A percentile compares a stretch with the other conserved stretches of the same genome.
phyloP scores from a whole-genome alignment of 2,113 vertebrate genomes.

The Cyprinodon variegatus region DNA sequence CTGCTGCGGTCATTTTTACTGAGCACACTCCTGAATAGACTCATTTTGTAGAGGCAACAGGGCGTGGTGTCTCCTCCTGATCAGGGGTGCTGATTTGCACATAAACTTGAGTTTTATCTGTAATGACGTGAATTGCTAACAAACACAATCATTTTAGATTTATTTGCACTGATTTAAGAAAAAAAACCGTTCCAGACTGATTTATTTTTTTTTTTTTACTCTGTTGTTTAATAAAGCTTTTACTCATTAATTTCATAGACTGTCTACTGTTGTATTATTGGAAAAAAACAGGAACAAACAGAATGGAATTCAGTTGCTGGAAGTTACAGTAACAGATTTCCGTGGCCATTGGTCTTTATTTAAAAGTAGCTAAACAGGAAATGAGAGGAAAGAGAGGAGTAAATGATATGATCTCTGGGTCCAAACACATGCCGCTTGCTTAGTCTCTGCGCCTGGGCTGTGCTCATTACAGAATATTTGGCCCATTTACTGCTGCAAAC shows the following conservation, averaged over 20 bases:
- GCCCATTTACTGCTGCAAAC: too few relatives aligned
- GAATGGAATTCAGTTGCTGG: too few relatives aligned
- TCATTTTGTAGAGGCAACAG: slow-evolving; percentile 20
- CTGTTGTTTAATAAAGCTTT: slow-evolving; percentile 37
- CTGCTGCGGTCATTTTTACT: slow-evolving; percentile 24
- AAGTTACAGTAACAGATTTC: too few relatives aligned
- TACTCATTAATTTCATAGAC: slow-evolving; percentile 8
- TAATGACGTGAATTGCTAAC: slow-evolving; percentile 12
- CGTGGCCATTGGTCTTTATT: too few relatives aligned
- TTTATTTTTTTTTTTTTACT: slow-evolving; percentile 21
- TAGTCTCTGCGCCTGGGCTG: too few relatives aligned
- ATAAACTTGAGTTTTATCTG: slow-evolving; percentile 25
- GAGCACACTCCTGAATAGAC: slow-evolving; percentile 35
- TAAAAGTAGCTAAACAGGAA: too few relatives aligned
- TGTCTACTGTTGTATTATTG: not conserved
- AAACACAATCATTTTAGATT: slow-evolving; percentile 1
- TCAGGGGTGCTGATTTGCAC: slow-evolving; percentile 37
- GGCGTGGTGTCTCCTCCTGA: not conserved
- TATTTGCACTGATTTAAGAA: not conserved
- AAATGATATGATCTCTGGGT: too few relatives aligned
- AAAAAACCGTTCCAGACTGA: not conserved
- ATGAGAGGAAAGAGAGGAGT: too few relatives aligned
- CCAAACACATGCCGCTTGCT: too few relatives aligned
- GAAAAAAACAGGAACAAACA: not conserved
- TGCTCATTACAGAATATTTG: too few relatives aligned